Evolutionary conservation across 1,140 invertebrate genomes (phyloP).

Genomic region (Lucilia cuprina): DNA sequence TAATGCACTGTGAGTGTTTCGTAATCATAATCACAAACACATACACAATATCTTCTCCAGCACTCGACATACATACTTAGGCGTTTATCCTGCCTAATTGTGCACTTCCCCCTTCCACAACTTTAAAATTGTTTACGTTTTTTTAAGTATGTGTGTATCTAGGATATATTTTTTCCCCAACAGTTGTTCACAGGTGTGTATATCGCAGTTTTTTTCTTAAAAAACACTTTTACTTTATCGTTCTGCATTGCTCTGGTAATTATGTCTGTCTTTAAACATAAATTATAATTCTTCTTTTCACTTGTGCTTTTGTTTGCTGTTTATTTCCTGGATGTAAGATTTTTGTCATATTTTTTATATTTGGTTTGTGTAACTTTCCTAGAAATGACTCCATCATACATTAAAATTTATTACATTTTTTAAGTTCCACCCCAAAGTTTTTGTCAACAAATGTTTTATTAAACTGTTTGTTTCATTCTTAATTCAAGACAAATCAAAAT

Average conservation of each 20-base stretch:
- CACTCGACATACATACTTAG: not conserved
- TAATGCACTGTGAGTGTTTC: not conserved
- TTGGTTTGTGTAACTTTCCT: not conserved
- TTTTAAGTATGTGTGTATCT: not conserved
- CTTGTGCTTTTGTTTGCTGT: not conserved
- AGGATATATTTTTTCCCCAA: not conserved
- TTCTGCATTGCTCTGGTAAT: slow-evolving; percentile 3
- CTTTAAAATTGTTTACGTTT: not conserved
- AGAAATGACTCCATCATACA: slow-evolving; percentile 18
- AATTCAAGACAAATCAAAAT: slow-evolving; percentile 1
- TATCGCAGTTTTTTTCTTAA: not conserved
- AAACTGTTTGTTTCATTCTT: not conserved
- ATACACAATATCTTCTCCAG: no score
- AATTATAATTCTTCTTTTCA: slow-evolving; percentile 25
- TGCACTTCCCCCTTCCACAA: slow-evolving; percentile 6
- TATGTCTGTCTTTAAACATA: slow-evolving; percentile 29
- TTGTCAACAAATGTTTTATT: not conserved
- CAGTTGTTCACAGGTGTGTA: slow-evolving; percentile 16
- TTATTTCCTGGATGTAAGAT: not conserved
- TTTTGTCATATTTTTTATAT: not conserved
- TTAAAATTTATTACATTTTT: slow-evolving; percentile 21
- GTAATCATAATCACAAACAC: not conserved
- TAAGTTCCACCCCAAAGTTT: not conserved
- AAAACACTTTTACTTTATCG: not conserved
- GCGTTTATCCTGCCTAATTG: slow-evolving; percentile 30